phyloP scores from a whole-genome alignment of 2,113 vertebrate species.

The Tauraco erythrolophus region DNA sequence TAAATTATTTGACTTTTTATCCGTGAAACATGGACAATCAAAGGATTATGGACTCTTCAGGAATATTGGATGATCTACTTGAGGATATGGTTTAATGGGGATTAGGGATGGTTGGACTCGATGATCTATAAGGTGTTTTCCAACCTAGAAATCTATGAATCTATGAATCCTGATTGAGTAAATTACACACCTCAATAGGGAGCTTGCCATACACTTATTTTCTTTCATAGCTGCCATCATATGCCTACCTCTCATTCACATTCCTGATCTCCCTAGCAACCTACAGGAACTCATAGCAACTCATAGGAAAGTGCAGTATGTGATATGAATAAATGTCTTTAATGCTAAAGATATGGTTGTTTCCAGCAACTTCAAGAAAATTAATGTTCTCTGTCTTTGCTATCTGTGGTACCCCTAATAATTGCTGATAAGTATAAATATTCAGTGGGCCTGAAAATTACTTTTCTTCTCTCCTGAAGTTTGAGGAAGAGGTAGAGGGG shows the following conservation, averaged over 20 bases:
- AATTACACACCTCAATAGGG: neutral
- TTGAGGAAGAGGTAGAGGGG: neutral
- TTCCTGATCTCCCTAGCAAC: neutral
- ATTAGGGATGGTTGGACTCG: no score
- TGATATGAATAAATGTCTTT: neutral
- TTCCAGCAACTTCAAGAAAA: neutral
- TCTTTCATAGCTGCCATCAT: neutral
- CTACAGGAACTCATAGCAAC: neutral
- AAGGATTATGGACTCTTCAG: neutral
- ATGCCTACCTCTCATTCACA: neutral
- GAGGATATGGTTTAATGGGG: no score
- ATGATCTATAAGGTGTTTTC: no score
- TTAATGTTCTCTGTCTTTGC: neutral
- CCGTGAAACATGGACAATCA: neutral
- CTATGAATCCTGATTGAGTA: neutral
- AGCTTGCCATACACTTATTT: neutral
- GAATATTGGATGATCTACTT: no score
- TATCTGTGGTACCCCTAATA: neutral
- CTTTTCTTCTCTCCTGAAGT: neutral
- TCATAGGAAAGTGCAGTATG: neutral
- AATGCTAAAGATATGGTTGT: neutral
- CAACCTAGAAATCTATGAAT: no score
- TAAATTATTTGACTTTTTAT: neutral
- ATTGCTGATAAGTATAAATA: neutral
- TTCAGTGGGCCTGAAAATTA: neutral